Conservation (phyloP, 2,797 vertebrate genomes). For the Mycteria americana region DNA sequence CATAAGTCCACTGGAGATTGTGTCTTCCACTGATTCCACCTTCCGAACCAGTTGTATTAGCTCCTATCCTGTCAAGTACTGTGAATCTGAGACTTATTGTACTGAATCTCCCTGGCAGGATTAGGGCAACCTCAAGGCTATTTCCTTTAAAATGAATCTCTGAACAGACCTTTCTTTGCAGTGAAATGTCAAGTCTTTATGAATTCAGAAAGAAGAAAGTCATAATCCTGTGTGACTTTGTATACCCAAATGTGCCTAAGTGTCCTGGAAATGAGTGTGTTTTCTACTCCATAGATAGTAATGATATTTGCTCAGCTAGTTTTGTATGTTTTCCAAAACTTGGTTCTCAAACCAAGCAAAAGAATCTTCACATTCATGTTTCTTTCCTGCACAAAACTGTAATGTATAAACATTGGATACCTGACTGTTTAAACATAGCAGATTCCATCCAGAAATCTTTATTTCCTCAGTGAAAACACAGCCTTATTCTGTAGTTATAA, state of each 20-base stretch:
- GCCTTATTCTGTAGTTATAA: neutral
- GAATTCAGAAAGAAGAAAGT: neutral
- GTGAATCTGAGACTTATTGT: neutral
- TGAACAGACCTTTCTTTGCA: slow-evolving; percentile 3
- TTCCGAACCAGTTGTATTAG: neutral
- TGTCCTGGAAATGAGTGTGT: neutral
- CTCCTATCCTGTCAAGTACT: neutral
- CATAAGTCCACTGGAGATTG: neutral
- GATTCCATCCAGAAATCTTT: neutral
- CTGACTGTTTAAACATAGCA: neutral
- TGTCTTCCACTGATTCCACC: neutral
- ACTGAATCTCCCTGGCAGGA: neutral
- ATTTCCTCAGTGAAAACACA: neutral
- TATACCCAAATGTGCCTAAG: neutral
- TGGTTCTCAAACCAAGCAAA: neutral
- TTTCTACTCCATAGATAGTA: neutral
- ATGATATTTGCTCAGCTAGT: neutral
- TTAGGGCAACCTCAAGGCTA: neutral
- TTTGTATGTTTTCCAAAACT: neutral
- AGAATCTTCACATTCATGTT: neutral
- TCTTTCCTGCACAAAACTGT: neutral
- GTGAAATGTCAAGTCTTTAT: neutral
- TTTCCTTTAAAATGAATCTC: neutral
- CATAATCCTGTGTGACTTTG: neutral
- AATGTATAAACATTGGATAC: neutral